Evolutionary conservation across 2,797 vertebrate genomes (phyloP).

Genomic region (Anabacerthia variegaticeps): DNA sequence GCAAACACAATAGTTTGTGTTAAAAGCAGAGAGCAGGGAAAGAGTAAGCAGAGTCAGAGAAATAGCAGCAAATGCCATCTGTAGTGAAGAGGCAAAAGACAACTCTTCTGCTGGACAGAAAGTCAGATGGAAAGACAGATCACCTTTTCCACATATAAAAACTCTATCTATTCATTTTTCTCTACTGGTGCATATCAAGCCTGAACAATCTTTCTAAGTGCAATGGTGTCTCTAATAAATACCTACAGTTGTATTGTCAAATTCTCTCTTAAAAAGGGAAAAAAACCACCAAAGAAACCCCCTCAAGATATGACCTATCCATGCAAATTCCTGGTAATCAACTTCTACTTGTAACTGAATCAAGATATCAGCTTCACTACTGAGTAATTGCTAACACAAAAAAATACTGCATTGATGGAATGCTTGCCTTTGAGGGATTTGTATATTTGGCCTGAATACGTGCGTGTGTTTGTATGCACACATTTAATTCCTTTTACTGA

Average conservation of each 20-base stretch:
- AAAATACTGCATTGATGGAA: background rate
- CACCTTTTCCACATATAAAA: no score
- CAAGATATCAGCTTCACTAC: background rate
- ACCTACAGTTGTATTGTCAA: background rate
- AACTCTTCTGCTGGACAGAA: no score
- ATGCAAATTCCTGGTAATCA: background rate
- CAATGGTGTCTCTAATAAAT: background rate
- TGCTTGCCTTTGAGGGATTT: background rate
- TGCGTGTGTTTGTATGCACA: background rate
- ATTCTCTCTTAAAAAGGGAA: background rate
- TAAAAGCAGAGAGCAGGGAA: background rate
- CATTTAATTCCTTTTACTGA: background rate
- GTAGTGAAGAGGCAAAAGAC: no score
- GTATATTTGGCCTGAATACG: background rate
- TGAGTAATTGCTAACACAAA: background rate
- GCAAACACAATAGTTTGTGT: background rate
- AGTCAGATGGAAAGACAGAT: no score
- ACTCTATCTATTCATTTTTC: no score
- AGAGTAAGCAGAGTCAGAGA: background rate
- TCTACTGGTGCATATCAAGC: no score
- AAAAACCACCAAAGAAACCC: accelerated
- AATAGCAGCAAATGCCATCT: background rate
- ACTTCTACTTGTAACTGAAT: background rate
- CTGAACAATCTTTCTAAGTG: background rate
- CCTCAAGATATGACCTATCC: background rate